Conservation (phyloP, 1,140 invertebrate species). For the Drosophila tani region DNA sequence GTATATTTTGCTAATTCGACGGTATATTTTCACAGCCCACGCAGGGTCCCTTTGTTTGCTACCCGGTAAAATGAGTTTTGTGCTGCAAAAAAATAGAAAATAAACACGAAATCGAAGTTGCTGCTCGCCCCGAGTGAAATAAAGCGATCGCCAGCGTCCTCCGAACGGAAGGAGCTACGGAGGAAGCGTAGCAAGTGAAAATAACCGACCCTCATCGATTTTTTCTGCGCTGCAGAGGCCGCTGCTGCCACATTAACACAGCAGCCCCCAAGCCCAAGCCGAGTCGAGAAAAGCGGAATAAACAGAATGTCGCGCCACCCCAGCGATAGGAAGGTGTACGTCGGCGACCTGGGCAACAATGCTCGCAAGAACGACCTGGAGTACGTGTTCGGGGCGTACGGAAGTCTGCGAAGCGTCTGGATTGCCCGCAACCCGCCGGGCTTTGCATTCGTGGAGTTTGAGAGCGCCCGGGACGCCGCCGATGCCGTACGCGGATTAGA, state of each 20-base stretch:
- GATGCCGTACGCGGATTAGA: conserved; percentile 92
- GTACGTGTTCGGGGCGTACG: conserved; percentile 97
- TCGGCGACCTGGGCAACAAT: conserved; percentile 95
- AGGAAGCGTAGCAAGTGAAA: conserved; percentile 25
- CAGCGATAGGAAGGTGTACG: conserved; percentile 97
- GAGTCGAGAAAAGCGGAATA: conserved; percentile 44
- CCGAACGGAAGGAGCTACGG: conserved; percentile 1
- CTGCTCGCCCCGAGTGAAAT: conserved; percentile 24
- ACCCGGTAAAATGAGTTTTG: conserved; percentile 63
- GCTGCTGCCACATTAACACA: conserved; percentile 60
- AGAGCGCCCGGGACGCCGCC: conserved; percentile 95
- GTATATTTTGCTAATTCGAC: conserved; percentile 2
- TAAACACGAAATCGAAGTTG: conserved; percentile 39
- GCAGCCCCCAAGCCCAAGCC: conserved; percentile 37
- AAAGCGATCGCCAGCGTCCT: conserved; percentile 16
- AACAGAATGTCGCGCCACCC: conserved; percentile 90
- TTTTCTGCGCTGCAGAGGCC: conserved; percentile 64
- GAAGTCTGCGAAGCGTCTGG: conserved; percentile 97
- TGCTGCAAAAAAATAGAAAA: conserved; percentile 51
- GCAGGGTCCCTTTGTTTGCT: conserved; percentile 34
- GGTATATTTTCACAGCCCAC: conserved; percentile 24
- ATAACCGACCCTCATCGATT: conserved; percentile 42
- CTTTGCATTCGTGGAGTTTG: conserved; percentile 98
- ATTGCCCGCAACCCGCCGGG: conserved; percentile 96
- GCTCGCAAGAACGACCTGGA: conserved; percentile 96